Conservation (phyloP, 2,797 vertebrate genomes). For the Otolemur crassicaudatus region DNA sequence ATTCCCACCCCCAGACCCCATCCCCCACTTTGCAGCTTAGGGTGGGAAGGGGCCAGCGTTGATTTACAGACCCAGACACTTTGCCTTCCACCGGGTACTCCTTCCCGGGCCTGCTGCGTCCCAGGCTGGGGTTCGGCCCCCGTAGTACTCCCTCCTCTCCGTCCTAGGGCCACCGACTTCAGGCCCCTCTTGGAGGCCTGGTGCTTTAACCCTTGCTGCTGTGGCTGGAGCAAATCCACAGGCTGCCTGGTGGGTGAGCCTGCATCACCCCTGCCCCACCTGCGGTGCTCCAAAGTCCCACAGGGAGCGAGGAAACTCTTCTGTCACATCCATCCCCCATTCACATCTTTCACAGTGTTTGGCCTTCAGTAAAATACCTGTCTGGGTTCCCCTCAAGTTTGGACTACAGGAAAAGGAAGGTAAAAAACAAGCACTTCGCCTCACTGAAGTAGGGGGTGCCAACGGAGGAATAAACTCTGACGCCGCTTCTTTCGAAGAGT, state of each 20-base stretch:
- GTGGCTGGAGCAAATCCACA: not conserved
- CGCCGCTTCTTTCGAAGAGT: slow-evolving; percentile 40
- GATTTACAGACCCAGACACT: slow-evolving; percentile 17
- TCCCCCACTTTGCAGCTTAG: not conserved
- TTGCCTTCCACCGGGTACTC: not conserved
- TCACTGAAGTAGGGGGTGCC: slow-evolving; percentile 69
- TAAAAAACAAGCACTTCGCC: slow-evolving; percentile 59
- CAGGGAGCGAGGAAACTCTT: not conserved
- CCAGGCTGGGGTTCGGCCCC: no score
- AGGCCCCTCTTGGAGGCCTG: not conserved
- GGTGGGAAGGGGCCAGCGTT: not conserved
- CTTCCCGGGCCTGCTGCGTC: not conserved
- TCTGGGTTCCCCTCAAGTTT: slow-evolving; percentile 41
- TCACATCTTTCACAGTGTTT: slow-evolving; percentile 35
- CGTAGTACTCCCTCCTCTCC: not conserved
- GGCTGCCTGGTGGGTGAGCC: not conserved
- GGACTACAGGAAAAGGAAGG: slow-evolving; percentile 49
- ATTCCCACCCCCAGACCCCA: not conserved
- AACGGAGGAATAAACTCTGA: slow-evolving; percentile 63
- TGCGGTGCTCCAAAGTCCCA: not conserved
- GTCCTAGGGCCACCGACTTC: not conserved
- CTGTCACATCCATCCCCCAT: not conserved
- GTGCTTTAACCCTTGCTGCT: not conserved
- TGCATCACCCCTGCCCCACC: not conserved
- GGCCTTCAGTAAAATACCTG: slow-evolving; percentile 52